phyloP scores from a whole-genome alignment of 2,888 invertebrate genomes.

The Campopleginae sp. region DNA sequence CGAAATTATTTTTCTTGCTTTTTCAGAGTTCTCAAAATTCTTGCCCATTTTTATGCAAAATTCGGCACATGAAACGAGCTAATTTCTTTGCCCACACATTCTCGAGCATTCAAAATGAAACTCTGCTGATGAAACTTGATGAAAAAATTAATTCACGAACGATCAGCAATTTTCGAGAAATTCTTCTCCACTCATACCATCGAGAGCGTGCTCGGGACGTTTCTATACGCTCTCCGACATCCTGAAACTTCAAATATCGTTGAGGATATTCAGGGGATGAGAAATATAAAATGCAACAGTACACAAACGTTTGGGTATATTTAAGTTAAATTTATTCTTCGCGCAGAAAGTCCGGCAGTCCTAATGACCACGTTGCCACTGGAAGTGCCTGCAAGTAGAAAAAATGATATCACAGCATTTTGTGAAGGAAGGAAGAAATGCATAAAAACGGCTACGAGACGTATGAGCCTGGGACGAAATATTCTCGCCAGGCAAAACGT shows the following conservation, averaged over 20 bases:
- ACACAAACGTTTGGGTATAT: conserved; percentile 43
- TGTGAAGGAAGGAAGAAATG: background rate
- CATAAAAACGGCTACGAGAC: background rate
- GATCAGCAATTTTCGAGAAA: conserved; percentile 34
- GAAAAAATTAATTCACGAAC: conserved; percentile 46
- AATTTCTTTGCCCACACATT: background rate
- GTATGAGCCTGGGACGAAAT: no score
- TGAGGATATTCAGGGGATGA: conserved; percentile 18
- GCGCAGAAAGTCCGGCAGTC: conserved; percentile 27
- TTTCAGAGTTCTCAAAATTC: background rate
- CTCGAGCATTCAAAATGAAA: background rate
- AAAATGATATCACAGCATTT: background rate
- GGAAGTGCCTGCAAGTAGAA: conserved; percentile 36
- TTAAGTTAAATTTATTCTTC: conserved; percentile 55
- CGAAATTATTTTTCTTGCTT: background rate
- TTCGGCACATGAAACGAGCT: no score
- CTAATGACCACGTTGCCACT: conserved; percentile 12
- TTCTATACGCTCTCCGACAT: background rate
- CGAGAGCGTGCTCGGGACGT: background rate
- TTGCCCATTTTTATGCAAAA: background rate
- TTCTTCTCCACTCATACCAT: conserved; percentile 12
- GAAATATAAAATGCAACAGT: conserved; percentile 17
- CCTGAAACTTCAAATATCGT: conserved; percentile 9
- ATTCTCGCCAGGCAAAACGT: no score
- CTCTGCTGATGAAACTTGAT: conserved; percentile 52